A percentile compares a stretch with the other conserved stretches of the same genome.
Conservation (phyloP, 1,140 invertebrate species). For the Harpegnathos saltator region DNA sequence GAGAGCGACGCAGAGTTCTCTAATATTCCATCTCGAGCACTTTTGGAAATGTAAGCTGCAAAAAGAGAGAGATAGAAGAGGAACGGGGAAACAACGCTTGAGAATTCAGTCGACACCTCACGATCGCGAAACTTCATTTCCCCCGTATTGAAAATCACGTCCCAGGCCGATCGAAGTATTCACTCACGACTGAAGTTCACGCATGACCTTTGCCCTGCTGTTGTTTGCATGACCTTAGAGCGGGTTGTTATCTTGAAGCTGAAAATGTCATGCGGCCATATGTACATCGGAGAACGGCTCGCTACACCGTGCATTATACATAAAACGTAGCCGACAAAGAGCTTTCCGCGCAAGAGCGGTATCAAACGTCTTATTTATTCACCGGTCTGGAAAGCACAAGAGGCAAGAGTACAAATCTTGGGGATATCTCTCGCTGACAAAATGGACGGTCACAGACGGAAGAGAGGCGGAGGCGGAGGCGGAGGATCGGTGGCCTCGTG, state of each 20-base stretch:
- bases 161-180: not conserved
- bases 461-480: not conserved
- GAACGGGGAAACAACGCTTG: too few relatives aligned
- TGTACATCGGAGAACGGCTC: not conserved
- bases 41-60: not conserved
- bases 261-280: not conserved
- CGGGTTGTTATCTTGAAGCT: slow-evolving; percentile 9
- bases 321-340: not conserved
- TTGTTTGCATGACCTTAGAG: not conserved
- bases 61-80: not conserved
- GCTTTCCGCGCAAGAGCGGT: not conserved
- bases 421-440: not conserved
- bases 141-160: not conserved
- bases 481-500: not conserved
- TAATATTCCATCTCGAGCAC: not conserved
- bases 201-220: not conserved
- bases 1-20: not conserved
- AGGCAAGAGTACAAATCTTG: not conserved
- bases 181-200: not conserved
- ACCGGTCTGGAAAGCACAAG: slow-evolving; percentile 11
- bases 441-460: too few relatives aligned
- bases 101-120: not conserved
- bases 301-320: not conserved
- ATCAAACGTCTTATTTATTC: slow-evolving; percentile 28
- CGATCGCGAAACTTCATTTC: not conserved